Base-by-base conservation (phyloP, 2,888 invertebrate species). In the Mythimna vitellina region DNA sequence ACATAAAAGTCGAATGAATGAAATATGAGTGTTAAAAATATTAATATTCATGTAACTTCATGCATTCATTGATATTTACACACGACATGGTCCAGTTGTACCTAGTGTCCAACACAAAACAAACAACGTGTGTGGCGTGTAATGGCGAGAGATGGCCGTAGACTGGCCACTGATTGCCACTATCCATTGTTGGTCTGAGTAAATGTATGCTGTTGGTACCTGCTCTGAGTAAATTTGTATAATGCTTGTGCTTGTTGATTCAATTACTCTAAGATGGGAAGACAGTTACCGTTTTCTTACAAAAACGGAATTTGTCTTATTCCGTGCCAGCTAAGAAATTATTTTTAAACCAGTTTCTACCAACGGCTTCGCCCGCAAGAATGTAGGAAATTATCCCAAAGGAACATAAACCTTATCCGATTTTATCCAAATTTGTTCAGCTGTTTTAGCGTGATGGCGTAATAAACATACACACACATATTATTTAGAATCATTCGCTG, bases 1-100 rank as follows among this genome's bases (percentile, higher is more conserved):
- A n/a, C 12, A 56, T 20, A 51, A 46, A 65, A 46, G 17, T 51
- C 46, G 9, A 14, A 38, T 53, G 20, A 70, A 58, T 63, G 12
- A 46, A 63, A 65, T 56, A 63, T 54, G 4, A 35, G 51, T 25
- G 35, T 42, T 51, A 6, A n/a, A 57, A 63, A 69, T 17, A 49
- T 65, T 60, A 62, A 75, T 67, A 70, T 68, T 65, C 65, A 70
- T 62, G 25, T 22, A 49, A 9, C 35, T 81, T 12, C 62, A 56
- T 62, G 51, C 46, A 63, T 64, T 56, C 53, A 75, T 76, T 68
- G 65, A 61, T 77, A 75, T 76, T 74, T 78, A 74, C 71, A 60
- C 57, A 49, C 17, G 63, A 49, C 14, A n/a, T 51, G 64, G 51
- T 72, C 10, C 57, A 54, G 22, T 70, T 76, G 67, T 65, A 29